Evolutionary conservation across 2,888 invertebrate genomes (phyloP).

Genomic region (Mimachlamys varia): DNA sequence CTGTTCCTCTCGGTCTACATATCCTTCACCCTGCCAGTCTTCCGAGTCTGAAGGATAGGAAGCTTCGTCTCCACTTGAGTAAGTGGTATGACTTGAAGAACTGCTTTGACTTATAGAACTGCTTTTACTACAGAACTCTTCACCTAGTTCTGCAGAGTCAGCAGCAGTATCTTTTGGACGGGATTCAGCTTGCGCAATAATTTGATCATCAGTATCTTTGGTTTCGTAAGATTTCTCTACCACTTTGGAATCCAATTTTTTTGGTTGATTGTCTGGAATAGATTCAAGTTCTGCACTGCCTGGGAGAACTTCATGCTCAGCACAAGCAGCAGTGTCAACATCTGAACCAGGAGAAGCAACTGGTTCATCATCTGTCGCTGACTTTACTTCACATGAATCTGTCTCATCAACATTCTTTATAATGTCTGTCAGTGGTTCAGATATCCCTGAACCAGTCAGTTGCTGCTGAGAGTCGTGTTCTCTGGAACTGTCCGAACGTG

Average conservation of each 20-base stretch:
- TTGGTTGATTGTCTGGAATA: neutral
- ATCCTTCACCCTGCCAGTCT: neutral
- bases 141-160: slow-evolving; percentile 46
- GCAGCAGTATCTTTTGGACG: slow-evolving; percentile 57
- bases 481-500: neutral
- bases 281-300: slow-evolving; percentile 51
- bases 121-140: neutral
- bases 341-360: neutral
- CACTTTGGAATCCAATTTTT: neutral
- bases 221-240: slow-evolving; percentile 50
- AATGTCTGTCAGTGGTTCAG: neutral
- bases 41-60: neutral
- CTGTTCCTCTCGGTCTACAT: neutral
- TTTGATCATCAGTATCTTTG: slow-evolving; percentile 50
- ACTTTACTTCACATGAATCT: neutral
- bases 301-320: slow-evolving; percentile 46
- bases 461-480: neutral
- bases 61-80: neutral
- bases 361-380: neutral
- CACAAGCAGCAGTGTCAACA: neutral
- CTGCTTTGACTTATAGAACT: neutral
- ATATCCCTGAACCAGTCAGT: neutral
- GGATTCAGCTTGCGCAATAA: slow-evolving; percentile 45
- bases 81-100: neutral
- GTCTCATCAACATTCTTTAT: neutral